phyloP scores from a whole-genome alignment of 2,888 invertebrate species.

The Bhutanitis thaidina region DNA sequence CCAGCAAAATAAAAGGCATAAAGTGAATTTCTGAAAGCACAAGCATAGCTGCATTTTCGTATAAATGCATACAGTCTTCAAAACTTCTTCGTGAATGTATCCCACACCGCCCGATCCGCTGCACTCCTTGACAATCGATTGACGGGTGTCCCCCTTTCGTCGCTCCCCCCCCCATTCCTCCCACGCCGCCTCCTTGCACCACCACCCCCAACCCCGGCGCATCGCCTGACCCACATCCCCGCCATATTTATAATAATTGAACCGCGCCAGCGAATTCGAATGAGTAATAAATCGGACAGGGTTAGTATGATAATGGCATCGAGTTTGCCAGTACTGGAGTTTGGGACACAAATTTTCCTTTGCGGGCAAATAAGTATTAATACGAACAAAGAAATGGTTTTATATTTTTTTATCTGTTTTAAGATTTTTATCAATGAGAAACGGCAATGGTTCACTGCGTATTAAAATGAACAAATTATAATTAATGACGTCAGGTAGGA shows the following conservation, averaged over 20 bases:
- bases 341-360: constrained; percentile 18
- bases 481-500: no score
- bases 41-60: constrained; percentile 24
- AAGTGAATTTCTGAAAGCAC: neutral
- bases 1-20: constrained; percentile 4
- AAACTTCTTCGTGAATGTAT: constrained; percentile 32
- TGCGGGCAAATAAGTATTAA: constrained; percentile 15
- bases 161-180: constrained; percentile 36
- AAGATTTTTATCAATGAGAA: no score
- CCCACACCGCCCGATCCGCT: constrained; percentile 49
- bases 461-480: no score
- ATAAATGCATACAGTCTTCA: constrained; percentile 33
- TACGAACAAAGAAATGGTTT: neutral
- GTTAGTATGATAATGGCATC: constrained; percentile 30
- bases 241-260: constrained; percentile 79
- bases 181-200: constrained; percentile 28
- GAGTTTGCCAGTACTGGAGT: constrained; percentile 20
- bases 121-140: constrained; percentile 80
- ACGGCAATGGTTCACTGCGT: no score
- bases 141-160: constrained; percentile 77
- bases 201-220: constrained; percentile 37
- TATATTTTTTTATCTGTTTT: no score
- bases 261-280: constrained; percentile 46
- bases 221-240: constrained; percentile 69
- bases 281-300: constrained; percentile 37